Conservation (phyloP, 1,140 invertebrate species). For the Coelopa frigida region DNA sequence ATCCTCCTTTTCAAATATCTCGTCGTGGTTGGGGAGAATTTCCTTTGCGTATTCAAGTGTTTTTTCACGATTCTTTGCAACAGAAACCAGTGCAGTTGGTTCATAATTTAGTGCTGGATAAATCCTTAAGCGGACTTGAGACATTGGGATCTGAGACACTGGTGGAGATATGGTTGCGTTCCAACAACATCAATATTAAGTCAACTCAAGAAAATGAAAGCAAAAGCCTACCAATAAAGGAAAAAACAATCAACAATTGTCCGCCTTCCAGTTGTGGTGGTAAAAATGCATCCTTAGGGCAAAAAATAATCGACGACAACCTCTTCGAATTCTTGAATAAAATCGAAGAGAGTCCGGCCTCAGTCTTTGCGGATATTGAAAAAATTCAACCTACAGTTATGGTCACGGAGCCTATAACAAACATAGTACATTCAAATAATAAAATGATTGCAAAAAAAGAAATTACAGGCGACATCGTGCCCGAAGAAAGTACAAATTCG, state of each 20-base stretch:
- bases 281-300: constrained; percentile 26
- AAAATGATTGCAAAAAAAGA: neutral
- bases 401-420: constrained; percentile 21
- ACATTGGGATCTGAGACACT: constrained; percentile 73
- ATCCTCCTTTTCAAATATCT: constrained; percentile 73
- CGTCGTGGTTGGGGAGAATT: constrained; percentile 89
- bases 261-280: constrained; percentile 19
- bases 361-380: constrained; percentile 24
- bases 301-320: constrained; percentile 31
- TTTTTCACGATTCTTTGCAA: constrained; percentile 59
- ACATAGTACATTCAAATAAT: neutral
- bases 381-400: constrained; percentile 33
- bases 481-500: too few species aligned
- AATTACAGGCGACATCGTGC: neutral
- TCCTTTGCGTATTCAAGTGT: constrained; percentile 70
- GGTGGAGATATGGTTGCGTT: constrained; percentile 60
- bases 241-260: neutral
- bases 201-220: neutral
- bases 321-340: constrained; percentile 33
- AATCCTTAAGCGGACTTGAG: constrained; percentile 78
- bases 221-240: neutral
- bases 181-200: constrained; percentile 21
- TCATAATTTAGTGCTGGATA: constrained; percentile 76
- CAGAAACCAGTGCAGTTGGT: constrained; percentile 76
- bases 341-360: constrained; percentile 18